phyloP scores from a whole-genome alignment of 2,888 invertebrate genomes.

The Lamellibrachia columna region DNA sequence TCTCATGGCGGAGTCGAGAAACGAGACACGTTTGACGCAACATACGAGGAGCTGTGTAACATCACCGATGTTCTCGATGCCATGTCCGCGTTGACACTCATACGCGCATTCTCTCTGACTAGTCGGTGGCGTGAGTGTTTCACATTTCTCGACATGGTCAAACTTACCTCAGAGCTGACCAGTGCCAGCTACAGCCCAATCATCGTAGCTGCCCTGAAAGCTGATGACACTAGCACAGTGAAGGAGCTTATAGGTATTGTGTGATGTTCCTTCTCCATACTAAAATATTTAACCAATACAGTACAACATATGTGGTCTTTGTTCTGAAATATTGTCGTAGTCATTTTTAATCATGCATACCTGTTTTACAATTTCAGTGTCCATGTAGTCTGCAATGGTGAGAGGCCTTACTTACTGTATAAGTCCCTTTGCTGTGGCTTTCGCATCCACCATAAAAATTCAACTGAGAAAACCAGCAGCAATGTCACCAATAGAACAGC shows the following conservation, averaged over 20 bases:
- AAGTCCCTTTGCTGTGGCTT: too few relatives aligned
- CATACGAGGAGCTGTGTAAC: background rate
- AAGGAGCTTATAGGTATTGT: background rate
- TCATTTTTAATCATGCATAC: too few relatives aligned
- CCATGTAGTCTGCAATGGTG: too few relatives aligned
- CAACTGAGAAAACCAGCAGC: too few relatives aligned
- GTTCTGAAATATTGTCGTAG: too few relatives aligned
- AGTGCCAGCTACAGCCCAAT: background rate
- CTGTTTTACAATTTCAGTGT: too few relatives aligned
- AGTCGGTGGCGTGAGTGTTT: background rate
- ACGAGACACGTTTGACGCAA: background rate
- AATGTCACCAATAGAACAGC: too few relatives aligned
- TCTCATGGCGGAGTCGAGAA: background rate
- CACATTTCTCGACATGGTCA: background rate
- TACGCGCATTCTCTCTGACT: background rate
- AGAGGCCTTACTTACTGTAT: too few relatives aligned
- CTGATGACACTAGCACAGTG: background rate
- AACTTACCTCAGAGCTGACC: background rate
- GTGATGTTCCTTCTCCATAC: background rate
- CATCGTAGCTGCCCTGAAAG: background rate
- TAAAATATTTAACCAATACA: background rate
- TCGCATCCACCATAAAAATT: too few relatives aligned
- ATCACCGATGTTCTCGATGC: background rate
- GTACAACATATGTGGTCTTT: too few relatives aligned
- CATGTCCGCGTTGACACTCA: background rate